Evolutionary conservation across 2,113 vertebrate genomes (phyloP).

Genomic region (Cyanoramphus novaezelandiae): DNA sequence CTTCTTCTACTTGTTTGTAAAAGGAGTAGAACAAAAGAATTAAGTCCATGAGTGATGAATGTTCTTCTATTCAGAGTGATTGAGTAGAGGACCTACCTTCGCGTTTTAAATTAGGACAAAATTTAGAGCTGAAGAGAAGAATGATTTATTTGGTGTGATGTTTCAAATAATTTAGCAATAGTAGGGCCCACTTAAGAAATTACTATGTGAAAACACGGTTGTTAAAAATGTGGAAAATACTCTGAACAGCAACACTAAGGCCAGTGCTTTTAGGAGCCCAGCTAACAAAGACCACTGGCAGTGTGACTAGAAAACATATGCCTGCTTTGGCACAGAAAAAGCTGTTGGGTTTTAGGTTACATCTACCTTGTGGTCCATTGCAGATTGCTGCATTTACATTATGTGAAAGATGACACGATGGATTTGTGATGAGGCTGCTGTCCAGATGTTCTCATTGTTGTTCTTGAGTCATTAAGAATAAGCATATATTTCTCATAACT

Average conservation of each 20-base stretch:
- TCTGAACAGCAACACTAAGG: background rate
- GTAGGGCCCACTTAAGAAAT: background rate
- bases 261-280: background rate
- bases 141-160: background rate
- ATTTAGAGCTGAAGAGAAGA: background rate
- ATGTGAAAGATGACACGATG: background rate
- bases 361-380: background rate
- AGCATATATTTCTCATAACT: background rate
- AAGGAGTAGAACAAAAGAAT: background rate
- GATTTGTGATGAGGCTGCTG: background rate
- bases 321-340: background rate
- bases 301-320: background rate
- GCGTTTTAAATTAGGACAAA: background rate
- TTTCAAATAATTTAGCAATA: background rate
- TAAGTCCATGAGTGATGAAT: background rate
- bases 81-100: background rate
- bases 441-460: background rate
- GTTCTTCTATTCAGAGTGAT: background rate
- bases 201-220: background rate
- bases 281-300: background rate
- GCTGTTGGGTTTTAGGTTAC: background rate
- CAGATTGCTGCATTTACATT: background rate
- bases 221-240: background rate
- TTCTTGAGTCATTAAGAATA: background rate
- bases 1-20: background rate